These are phyloP conservation scores for Heterodera filipjevi DNA, from an alignment of 2,888 invertebrate genomes.

Conservation along the genomic window DNA sequence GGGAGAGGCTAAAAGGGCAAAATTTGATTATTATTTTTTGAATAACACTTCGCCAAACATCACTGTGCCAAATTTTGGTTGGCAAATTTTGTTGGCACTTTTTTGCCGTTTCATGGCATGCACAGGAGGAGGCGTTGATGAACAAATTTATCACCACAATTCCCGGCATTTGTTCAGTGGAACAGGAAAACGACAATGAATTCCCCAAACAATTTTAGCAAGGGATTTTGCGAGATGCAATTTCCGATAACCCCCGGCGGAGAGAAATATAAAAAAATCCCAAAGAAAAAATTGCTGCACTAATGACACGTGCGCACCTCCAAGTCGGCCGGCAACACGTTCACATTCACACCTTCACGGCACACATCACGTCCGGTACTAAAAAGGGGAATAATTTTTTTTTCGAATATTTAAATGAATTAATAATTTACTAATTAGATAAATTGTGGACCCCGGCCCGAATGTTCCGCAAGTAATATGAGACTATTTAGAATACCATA, in stretches of 20 bases:
- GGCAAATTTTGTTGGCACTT: background rate
- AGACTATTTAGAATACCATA: too few relatives aligned
- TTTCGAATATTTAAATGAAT: too few relatives aligned
- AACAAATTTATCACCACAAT: slow-evolving; percentile 20
- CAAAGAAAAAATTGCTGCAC: background rate
- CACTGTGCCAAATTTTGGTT: background rate
- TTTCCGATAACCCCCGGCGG: background rate
- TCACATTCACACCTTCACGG: slow-evolving; percentile 60
- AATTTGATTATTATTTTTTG: background rate
- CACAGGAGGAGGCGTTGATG: background rate
- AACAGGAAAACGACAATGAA: background rate
- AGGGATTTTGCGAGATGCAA: background rate
- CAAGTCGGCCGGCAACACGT: slow-evolving; percentile 58
- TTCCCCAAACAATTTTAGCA: background rate
- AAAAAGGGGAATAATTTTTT: background rate
- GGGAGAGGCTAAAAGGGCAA: slow-evolving; percentile 57
- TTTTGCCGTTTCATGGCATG: background rate
- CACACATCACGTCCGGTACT: slow-evolving; percentile 64
- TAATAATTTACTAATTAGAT: too few relatives aligned
- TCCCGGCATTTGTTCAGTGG: background rate
- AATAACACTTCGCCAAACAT: slow-evolving; percentile 1
- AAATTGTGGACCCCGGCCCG: too few relatives aligned
- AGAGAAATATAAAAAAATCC: background rate
- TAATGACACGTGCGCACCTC: slow-evolving; percentile 45
- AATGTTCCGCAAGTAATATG: too few relatives aligned